Conservation (phyloP, 2,113 vertebrate genomes). For the Cyphomyrus discorhynchus region DNA sequence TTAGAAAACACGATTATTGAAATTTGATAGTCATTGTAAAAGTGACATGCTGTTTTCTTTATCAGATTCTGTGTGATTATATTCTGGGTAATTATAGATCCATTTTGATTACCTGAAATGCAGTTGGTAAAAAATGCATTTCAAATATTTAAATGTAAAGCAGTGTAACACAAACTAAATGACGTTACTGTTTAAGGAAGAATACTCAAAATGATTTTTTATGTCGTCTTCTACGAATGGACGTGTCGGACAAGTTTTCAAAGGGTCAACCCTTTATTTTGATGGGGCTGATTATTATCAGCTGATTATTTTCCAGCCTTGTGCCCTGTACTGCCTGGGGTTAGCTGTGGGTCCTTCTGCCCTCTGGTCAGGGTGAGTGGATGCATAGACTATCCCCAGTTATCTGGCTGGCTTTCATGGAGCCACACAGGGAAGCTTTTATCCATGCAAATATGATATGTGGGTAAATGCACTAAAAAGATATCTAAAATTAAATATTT, state of each 20-base stretch:
- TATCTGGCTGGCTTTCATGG: neutral
- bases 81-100: neutral
- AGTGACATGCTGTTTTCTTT: neutral
- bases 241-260: neutral
- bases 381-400: neutral
- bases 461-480: neutral
- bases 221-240: neutral
- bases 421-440: neutral
- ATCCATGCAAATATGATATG: neutral
- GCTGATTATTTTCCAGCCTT: neutral
- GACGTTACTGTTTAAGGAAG: neutral
- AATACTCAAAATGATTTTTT: neutral
- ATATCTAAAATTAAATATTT: neutral
- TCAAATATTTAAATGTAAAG: neutral
- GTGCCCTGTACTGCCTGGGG: no score
- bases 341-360: neutral
- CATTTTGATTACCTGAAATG: neutral
- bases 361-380: neutral
- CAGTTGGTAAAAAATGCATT: neutral
- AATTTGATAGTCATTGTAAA: neutral
- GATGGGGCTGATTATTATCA: neutral
- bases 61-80: neutral
- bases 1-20: neutral
- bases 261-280: neutral
- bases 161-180: neutral